Evolutionary conservation across 2,797 vertebrate species (phyloP), one percentile per base, ranked within the genome.

Genomic region (Periophthalmus magnuspinnatus): DNA sequence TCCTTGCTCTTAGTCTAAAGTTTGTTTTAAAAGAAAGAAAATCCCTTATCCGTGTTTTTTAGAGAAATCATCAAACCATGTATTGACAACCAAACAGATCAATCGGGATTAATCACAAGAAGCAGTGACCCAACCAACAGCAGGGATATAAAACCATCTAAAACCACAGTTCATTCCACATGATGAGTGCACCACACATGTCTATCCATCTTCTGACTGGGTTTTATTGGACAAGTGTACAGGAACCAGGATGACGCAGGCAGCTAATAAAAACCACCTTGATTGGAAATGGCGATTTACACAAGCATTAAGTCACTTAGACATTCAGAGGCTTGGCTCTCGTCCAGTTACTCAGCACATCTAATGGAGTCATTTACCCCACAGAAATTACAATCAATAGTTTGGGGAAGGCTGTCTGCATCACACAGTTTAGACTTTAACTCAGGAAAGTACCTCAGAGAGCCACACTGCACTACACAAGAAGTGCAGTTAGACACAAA

Each of bases 251-350:
- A 22, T 90, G 89, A 93, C 80, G 91, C 71, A 83, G 59, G 33
- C 68, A 63, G 68, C 81, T 82, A 93, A 95, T 94, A 85, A 93
- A 89, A 82, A 36, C 8, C 9, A 67, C 84, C 79, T 90, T 89
- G 78, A 94, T 89, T 86, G 90, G 87, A 93, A 38, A 93, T 77
- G 85, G 80, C 86, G 88, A 94, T 95, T 95, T 95, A 93, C 92
- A 82, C 86, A 82, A 79, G 87, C 86, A 90, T 92, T 92, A 90
- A 91, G 76, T 89, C 82, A 78, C 65, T 90, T 81, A 87, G 88
- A 92, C 76, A 79, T 84, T 86, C 90, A 83, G 77, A 65, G 78
- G 84, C 74, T 90, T 92, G 89, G 90, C 93, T 50, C 71, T 28
- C 69, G 61, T 93, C 88, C 88, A 92, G 85, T 73, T 85, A 86